These are phyloP conservation scores for Chaetura pelagica DNA, from an alignment of 2,113 vertebrate genomes.

Conservation along the genomic window DNA sequence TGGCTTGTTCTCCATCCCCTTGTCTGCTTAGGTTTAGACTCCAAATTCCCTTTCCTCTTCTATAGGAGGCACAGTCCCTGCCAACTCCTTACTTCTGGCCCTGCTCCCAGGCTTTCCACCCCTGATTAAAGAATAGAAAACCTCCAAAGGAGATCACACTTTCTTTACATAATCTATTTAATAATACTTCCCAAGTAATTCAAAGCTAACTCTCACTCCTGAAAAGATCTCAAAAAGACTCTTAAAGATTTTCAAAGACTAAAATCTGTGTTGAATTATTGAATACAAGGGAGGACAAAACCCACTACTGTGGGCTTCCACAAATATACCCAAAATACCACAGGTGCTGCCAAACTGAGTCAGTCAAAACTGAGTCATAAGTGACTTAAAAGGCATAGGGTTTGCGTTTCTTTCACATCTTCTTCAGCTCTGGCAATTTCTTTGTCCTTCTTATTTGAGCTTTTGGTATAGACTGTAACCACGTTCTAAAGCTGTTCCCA, in stretches of 20 bases:
- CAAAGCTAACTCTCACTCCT: conserved; percentile 37
- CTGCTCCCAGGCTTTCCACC: conserved; percentile 40
- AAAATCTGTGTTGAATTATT: conserved; percentile 26
- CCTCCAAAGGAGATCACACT: conserved; percentile 19
- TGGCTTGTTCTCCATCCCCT: background rate
- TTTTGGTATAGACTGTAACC: background rate
- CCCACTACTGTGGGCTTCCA: background rate
- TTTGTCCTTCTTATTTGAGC: background rate
- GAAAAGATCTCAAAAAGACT: conserved; percentile 38
- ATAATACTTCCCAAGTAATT: conserved; percentile 49
- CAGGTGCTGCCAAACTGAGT: conserved; percentile 11
- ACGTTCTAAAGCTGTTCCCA: background rate
- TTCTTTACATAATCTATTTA: conserved; percentile 61
- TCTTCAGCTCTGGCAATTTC: background rate
- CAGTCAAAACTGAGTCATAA: conserved; percentile 19
- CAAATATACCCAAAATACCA: conserved; percentile 32
- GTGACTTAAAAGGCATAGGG: background rate
- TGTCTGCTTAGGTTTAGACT: background rate
- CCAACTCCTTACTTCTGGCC: conserved; percentile 43
- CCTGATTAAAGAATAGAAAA: conserved; percentile 50
- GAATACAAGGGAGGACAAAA: conserved; percentile 43
- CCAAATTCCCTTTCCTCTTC: conserved; percentile 14
- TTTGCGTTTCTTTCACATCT: background rate
- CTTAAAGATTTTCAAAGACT: background rate
- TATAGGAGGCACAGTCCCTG: conserved; percentile 7